Conservation (phyloP, 2,113 vertebrate species). For the Australoheros scitulus region DNA sequence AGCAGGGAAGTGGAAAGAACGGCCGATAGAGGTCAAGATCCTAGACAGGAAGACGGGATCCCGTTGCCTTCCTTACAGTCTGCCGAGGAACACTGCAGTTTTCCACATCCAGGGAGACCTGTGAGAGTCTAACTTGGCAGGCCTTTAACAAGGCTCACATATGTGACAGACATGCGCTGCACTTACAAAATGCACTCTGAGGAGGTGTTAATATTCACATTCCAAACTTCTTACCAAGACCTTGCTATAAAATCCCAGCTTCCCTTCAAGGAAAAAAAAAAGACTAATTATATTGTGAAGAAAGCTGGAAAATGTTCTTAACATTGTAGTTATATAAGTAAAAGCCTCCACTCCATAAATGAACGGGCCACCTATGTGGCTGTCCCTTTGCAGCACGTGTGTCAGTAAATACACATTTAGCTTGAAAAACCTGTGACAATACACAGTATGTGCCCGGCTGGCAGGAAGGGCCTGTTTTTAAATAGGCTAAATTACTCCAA, state of each 20-base stretch:
- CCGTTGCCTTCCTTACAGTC: conserved; percentile 68
- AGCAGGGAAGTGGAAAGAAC: conserved; percentile 47
- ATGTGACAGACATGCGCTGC: conserved; percentile 9
- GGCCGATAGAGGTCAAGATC: conserved; percentile 34
- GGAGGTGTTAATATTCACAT: conserved; percentile 71
- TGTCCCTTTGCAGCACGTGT: conserved; percentile 17
- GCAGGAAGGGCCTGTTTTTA: conserved; percentile 55
- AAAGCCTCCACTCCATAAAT: conserved; percentile 29
- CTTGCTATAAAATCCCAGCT: conserved; percentile 41
- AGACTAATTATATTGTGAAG: conserved; percentile 51
- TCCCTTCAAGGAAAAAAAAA: conserved; percentile 40
- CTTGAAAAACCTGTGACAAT: conserved; percentile 49
- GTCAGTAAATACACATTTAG: conserved; percentile 40
- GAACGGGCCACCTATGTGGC: conserved; percentile 53
- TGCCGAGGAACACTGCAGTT: conserved; percentile 60
- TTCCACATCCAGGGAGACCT: conserved; percentile 26
- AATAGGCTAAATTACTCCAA: conserved; percentile 39
- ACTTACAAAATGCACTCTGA: conserved; percentile 51
- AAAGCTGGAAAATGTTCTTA: conserved; percentile 47
- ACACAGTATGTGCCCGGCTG: conserved; percentile 27
- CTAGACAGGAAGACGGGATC: conserved; percentile 74
- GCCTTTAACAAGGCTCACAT: conserved; percentile 24
- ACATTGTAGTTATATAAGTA: conserved; percentile 57
- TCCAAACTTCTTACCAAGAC: conserved; percentile 57
- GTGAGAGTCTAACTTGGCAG: background rate